These are phyloP conservation scores for Oscheius sp. DNA, from an alignment of 1,140 invertebrate species.

Conservation along the genomic window DNA sequence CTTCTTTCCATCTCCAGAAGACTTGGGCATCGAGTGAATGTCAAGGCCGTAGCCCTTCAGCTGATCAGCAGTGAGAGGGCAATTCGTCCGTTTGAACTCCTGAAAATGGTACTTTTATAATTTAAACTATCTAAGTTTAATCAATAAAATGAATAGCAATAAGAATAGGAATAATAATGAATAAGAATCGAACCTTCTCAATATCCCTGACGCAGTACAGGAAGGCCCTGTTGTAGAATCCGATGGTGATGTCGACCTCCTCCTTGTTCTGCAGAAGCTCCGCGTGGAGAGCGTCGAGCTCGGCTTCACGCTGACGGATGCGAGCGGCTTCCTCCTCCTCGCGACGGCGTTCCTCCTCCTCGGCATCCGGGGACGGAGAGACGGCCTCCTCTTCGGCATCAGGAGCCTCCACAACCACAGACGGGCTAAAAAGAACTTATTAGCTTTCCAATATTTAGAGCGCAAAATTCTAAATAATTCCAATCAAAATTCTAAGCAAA, in stretches of 20 bases:
- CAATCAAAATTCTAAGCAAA: neutral
- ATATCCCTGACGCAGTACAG: conserved; percentile 14
- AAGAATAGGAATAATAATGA: too few relatives aligned
- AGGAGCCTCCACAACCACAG: neutral
- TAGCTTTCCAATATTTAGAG: neutral
- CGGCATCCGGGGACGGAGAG: neutral
- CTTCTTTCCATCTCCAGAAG: conserved; percentile 1
- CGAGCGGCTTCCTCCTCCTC: neutral
- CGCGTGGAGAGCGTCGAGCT: neutral
- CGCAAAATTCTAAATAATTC: neutral
- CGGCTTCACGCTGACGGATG: neutral
- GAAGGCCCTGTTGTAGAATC: neutral
- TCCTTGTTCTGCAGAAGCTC: neutral
- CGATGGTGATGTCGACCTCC: neutral
- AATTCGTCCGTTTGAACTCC: conserved; percentile 12
- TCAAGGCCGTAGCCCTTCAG: conserved; percentile 25
- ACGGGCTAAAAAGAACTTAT: too few relatives aligned
- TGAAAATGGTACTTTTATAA: neutral
- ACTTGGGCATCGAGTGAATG: conserved; percentile 31
- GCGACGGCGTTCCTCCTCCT: neutral
- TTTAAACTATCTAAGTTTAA: too few relatives aligned
- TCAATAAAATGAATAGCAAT: too few relatives aligned
- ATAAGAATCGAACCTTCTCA: conserved; percentile 10
- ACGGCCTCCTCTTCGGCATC: neutral
- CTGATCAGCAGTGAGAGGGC: neutral